Evolutionary conservation across 2,888 invertebrate genomes (phyloP), one percentile per base, ranked within the genome.

Genomic region (Euproctis similis): DNA sequence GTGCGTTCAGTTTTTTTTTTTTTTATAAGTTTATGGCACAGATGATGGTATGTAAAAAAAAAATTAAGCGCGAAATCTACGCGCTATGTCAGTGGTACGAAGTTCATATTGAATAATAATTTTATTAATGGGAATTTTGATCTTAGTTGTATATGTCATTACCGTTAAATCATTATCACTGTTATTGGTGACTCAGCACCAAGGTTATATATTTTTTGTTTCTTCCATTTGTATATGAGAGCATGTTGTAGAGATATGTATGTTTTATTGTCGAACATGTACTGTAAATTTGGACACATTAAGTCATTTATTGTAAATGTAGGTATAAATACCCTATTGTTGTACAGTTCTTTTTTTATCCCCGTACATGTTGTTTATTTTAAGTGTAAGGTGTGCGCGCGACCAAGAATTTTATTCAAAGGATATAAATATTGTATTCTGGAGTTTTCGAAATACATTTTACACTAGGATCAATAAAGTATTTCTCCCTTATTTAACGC

Each of bases 391-490:
- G 65, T 68, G 74, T 58, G 60, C 65, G 74, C 58, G 60, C 65
- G 81, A 82, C 82, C 81, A 82, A 80, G 73, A 75, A 69, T 76
- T 75, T 76, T 77, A 76, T 78, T 75, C 60, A 77, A 74, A 71
- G 58, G 66, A 74, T 72, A 73, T n/a, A n/a, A n/a, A n/a, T 33
- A 76, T 73, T 77, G 76, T 81, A 82, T 75, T 78, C 65, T 72
- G 75, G 73, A 76, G 77, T 82, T 84, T 84, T 84, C 73, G 76
- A 81, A 80, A 77, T 71, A 76, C 70, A 68, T 76, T 82, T 82
- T 82, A 82, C 80, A 78, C 74, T 76, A 78, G 71, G 72, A 81
- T 84, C 82, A 82, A 84, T 84, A 81, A 84, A 84, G 71, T 81
- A 81, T 78, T 80, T 75, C 73, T 69, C 66, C 69, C 64, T 67